Base-by-base conservation (phyloP, 92 coral and sea anemone genomes). In the Parazoanthus darwini region DNA sequence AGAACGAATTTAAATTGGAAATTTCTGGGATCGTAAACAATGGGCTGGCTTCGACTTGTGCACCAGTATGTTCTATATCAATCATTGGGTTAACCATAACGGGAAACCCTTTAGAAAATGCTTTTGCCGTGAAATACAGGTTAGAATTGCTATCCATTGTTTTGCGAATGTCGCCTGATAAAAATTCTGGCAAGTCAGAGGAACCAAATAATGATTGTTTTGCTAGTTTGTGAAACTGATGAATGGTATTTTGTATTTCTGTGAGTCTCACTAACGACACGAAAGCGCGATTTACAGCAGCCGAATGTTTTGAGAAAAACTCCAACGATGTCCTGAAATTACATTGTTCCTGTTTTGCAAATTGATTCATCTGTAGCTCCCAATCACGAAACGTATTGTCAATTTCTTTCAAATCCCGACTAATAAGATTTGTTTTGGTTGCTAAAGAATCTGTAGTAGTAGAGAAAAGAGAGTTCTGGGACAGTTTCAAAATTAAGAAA, bases 391-490 rank as follows among this genome's bases (percentile, higher is more conserved):
- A 77, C 2, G 80, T 77, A 22, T 74, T 35, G 23, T 77, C 54
- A 77, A 77, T 77, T 0, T 10, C 0, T 51, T 51, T 51, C 10
- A 25, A 2, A 74, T 70, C 15, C 8, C 82, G 37, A 72, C 67
- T 39, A 7, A 92, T 20, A 1, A 38, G 86, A 22, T 92, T 86
- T 0, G 65, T 0, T 46, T 89, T 92, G 16, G 94, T 86, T 8
- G 77, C 89, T n/a, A 92, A 39, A 1, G 78, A 4, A 44, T 92
- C 90, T 0, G 92, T 67, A 0, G 84, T 65, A 29, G 33, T 29
- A 29, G 33, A 29, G 33, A 29, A 29, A 29, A 29, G 33, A 29
- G 33, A 29, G 33, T 29, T 29, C 33, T 29, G 33, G 33, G 33
- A 29, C 33, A 29, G 33, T 29, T 29, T 29, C 33, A 29, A 29